Base-by-base conservation (phyloP, 2,888 invertebrate species). In the Eutolmus rufibarbis region DNA sequence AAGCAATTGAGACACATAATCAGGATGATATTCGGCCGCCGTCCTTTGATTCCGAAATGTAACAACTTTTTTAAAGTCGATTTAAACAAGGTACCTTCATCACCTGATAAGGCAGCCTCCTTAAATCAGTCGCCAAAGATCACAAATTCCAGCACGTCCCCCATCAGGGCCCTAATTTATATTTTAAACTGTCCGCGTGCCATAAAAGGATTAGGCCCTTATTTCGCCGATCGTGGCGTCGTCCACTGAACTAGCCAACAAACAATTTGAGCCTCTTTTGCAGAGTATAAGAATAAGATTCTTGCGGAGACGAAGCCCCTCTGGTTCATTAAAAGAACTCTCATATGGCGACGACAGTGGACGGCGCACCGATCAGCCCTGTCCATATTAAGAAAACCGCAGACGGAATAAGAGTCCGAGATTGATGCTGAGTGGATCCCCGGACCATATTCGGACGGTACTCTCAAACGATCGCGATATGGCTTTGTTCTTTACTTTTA, bases 311-410 rank as follows among this genome's bases (percentile, higher is more conserved):
- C 12, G 66, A 23, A 66, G 57, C 51, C 82, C 14, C 51, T 31
- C 34, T 19, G 57, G 82, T 57, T 82, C 82, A 82, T 82, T 82
- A 82, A 82, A 82, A 82, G 66, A 40, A 66, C 19, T 66, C 82
- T 82, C 57, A 56, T 57, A 34, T 82, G 82, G 82, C 82, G 82
- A 82, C 82, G 19, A 12, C 66, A 31, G 57, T 37, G 37, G n/a
- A 57, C 82, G 37, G 34, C 31, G 56, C 43, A 56, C 8, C 28
- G 57, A 82, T 82, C 82, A 14, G 16, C 37, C 51, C 57, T 66
- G 82, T 82, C 82, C 82, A 82, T 82, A 82, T 82, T 82, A 82
- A 82, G 82, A 82, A 23, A 82, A 82, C 34, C 19, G 34, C 34
- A 57, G 34, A 57, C 56, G 56, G 57, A 57, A 82, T 57, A 57